phyloP scores from a whole-genome alignment of 2,888 invertebrate genomes.

The Cephus pygmeus region DNA sequence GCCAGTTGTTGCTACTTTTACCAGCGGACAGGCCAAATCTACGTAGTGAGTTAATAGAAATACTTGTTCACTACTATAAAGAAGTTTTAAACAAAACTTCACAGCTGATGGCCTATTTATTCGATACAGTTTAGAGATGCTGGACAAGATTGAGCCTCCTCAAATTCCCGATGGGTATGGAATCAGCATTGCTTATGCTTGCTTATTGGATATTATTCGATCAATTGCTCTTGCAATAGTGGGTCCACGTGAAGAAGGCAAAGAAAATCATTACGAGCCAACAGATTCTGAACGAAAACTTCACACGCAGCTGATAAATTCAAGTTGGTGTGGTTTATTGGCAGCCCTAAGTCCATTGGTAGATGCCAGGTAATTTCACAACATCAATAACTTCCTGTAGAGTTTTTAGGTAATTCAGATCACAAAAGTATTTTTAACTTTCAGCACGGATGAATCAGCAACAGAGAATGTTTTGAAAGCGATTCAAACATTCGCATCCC shows the following conservation, averaged over 20 bases:
- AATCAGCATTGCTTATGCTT: constrained; percentile 94
- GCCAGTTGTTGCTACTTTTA: constrained; percentile 86
- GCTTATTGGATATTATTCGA: constrained; percentile 90
- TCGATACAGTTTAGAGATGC: constrained; percentile 84
- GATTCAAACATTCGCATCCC: constrained; percentile 88
- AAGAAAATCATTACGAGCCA: constrained; percentile 63
- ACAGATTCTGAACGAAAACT: constrained; percentile 67
- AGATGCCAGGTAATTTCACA: constrained; percentile 78
- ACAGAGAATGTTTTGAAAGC: constrained; percentile 93
- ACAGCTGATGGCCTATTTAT: background rate
- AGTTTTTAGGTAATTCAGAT: background rate
- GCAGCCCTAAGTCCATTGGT: constrained; percentile 92
- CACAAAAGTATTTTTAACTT: constrained; percentile 18
- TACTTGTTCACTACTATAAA: no score
- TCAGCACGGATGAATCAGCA: constrained; percentile 89
- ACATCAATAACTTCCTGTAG: background rate
- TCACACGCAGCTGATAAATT: constrained; percentile 84
- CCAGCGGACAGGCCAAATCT: constrained; percentile 87
- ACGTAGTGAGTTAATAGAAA: constrained; percentile 79
- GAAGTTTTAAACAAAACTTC: constrained; percentile 11
- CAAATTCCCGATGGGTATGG: constrained; percentile 97
- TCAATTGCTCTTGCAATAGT: constrained; percentile 82
- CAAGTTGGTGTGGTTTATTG: constrained; percentile 94
- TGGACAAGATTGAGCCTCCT: constrained; percentile 95
- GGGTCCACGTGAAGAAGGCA: constrained; percentile 68